Evolutionary conservation across 2,797 vertebrate species (phyloP).

Genomic region (Vultur gryphus): DNA sequence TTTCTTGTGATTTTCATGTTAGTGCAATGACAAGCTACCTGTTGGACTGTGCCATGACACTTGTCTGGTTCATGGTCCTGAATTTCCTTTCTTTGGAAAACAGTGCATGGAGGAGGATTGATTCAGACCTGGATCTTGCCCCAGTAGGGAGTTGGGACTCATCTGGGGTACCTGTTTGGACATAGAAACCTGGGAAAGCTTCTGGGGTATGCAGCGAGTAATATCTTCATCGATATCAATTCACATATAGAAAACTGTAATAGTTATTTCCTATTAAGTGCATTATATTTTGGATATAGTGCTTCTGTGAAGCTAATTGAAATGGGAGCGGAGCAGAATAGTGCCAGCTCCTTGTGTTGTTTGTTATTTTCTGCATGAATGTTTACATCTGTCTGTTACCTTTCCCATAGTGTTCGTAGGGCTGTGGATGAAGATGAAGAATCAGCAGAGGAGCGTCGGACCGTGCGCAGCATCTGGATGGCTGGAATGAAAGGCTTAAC

Average conservation of each 20-base stretch:
- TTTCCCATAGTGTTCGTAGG: conserved; percentile 70
- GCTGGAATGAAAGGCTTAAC: conserved; percentile 85
- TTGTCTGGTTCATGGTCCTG: background rate
- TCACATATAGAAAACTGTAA: background rate
- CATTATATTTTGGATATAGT: background rate
- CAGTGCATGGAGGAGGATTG: background rate
- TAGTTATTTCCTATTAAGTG: background rate
- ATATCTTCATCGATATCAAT: background rate
- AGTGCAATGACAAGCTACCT: background rate
- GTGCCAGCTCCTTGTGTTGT: background rate
- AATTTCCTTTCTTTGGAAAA: background rate
- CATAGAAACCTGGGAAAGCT: background rate
- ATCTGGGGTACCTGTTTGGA: background rate
- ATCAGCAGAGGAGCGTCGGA: conserved; percentile 86
- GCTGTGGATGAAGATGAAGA: conserved; percentile 92
- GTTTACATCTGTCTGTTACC: background rate
- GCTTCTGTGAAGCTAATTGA: background rate
- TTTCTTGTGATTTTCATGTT: background rate
- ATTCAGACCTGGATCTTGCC: background rate
- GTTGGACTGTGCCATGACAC: background rate
- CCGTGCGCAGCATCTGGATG: conserved; percentile 84
- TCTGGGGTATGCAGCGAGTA: background rate
- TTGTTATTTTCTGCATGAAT: background rate
- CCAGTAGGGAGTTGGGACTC: background rate
- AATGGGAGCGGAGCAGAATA: background rate